Evolutionary conservation across 2,113 vertebrate species (phyloP), one percentile per base, ranked within the genome.

Genomic region (Trogon surrucura): DNA sequence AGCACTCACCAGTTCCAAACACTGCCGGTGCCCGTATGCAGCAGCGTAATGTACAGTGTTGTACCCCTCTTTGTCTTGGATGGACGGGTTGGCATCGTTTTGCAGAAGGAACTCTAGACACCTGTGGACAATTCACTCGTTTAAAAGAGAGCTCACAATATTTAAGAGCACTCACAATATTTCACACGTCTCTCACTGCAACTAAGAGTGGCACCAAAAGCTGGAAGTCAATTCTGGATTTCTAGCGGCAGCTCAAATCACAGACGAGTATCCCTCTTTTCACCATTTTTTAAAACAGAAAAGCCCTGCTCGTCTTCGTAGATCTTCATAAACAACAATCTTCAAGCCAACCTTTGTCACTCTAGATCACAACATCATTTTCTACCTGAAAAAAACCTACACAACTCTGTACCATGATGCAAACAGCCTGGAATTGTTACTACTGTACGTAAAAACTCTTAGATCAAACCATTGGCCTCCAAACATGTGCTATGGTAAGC

Each of bases 81-180:
- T 98, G 27, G 98, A 98, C 2, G 99, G 98, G 20, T 98, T 98
- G 12, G 99, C 99, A 62, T 99, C 98, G 1, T 99, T 98, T 81
- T 99, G 99, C 13, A 99, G 98, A 69, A 99, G 98, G 94, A 99
- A 99, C 97, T 99, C 99, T 9, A 99, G 97, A 97, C 99, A 99
- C 94, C 99, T 99, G 97, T 70, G 93, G 96, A 84, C 71, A 97
- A 65, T 85, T 80, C 79, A 89, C 32, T 36, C 4, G 4, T 23
- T 54, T 88, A 80, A 95, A 70, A 15, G 53, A 13, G 13, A 87
- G 50, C 29, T 93, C 38, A 44, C 51, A 58, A 4, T 6, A 34
- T 67, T 56, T 29, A 54, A 73, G 16, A 91, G 32, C 23, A 16
- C 69, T 41, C 38, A 41, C 38, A 41, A 41, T 41, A 41, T 41